Percentiles rank a stretch among this genome's conserved stretches.
These are phyloP conservation scores for Phrynocephalus forsythii DNA, from an alignment of 2,797 vertebrate genomes.

Conservation along the genomic window DNA sequence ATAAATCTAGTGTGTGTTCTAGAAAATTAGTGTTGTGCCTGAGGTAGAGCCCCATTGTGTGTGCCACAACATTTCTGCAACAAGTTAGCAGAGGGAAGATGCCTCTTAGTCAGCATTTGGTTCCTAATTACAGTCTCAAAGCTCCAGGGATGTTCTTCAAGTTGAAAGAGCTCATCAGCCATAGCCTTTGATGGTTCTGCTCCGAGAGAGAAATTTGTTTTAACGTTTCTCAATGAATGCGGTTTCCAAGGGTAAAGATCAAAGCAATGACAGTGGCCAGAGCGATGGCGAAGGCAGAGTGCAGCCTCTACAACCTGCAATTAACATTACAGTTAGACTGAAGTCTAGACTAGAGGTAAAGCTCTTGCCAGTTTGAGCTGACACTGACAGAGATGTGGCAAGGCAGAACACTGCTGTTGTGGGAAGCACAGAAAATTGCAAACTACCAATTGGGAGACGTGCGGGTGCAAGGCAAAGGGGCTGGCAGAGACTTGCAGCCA, in stretches of 20 bases:
- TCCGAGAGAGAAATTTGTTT: conserved; percentile 73
- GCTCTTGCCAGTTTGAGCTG: conserved; percentile 69
- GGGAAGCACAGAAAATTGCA: conserved; percentile 41
- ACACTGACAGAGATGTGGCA: conserved; percentile 34
- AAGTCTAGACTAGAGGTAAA: conserved; percentile 78
- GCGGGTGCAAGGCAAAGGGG: background rate
- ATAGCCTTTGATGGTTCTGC: conserved; percentile 67
- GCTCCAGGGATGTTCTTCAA: conserved; percentile 63
- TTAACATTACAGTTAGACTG: conserved; percentile 77
- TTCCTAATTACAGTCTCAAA: conserved; percentile 70
- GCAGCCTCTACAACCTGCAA: conserved; percentile 77
- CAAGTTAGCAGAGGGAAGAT: conserved; percentile 39
- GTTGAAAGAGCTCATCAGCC: conserved; percentile 65
- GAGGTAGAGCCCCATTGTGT: conserved; percentile 11
- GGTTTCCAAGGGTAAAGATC: conserved; percentile 82
- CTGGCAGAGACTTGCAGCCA: background rate
- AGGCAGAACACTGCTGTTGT: conserved; percentile 52
- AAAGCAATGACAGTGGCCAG: conserved; percentile 79
- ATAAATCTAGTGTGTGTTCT: conserved; percentile 25
- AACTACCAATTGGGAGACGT: conserved; percentile 35
- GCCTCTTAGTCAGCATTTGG: conserved; percentile 55
- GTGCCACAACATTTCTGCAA: background rate
- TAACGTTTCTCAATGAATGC: conserved; percentile 79
- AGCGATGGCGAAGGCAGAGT: conserved; percentile 75
- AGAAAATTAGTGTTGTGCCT: conserved; percentile 36